Percentiles rank a stretch among this genome's conserved stretches.
phyloP scores from a whole-genome alignment of 1,140 invertebrate genomes.

The Drosophila pandora region DNA sequence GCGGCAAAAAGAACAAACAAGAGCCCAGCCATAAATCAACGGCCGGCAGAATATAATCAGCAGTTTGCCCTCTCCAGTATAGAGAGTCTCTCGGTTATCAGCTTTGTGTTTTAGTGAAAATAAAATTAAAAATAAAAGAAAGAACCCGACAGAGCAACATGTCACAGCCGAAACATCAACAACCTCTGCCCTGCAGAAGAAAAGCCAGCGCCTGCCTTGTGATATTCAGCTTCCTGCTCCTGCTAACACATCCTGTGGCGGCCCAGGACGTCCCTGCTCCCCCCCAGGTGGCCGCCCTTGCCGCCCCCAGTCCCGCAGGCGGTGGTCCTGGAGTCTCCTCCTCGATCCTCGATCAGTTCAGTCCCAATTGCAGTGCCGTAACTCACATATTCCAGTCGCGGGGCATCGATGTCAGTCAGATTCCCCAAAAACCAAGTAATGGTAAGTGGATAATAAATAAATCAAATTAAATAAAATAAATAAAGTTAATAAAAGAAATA shows the following conservation, averaged over 20 bases:
- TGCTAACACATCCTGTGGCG: constrained; percentile 29
- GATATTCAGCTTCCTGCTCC: constrained; percentile 57
- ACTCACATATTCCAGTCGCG: constrained; percentile 71
- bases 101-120: constrained; percentile 4
- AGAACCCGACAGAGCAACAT: constrained; percentile 39
- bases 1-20: constrained; percentile 48
- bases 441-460: constrained; percentile 50
- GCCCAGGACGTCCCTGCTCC: constrained; percentile 16
- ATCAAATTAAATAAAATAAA: neutral
- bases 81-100: constrained; percentile 3
- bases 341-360: constrained; percentile 79
- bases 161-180: constrained; percentile 23
- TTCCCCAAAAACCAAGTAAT: constrained; percentile 81
- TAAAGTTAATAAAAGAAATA: neutral
- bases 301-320: constrained; percentile 52
- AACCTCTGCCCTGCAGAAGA: constrained; percentile 46
- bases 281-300: constrained; percentile 59
- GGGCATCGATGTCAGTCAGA: constrained; percentile 72
- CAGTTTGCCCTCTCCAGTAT: neutral
- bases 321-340: constrained; percentile 29
- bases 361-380: constrained; percentile 76
- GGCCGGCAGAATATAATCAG: constrained; percentile 15
- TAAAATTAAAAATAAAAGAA: too few species aligned
- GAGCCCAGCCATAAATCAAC: constrained; percentile 37
- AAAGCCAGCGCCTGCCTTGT: constrained; percentile 54